Base-by-base conservation (phyloP, 53 echinoderm and acorn worm species). In the Paelopatides confundens region DNA sequence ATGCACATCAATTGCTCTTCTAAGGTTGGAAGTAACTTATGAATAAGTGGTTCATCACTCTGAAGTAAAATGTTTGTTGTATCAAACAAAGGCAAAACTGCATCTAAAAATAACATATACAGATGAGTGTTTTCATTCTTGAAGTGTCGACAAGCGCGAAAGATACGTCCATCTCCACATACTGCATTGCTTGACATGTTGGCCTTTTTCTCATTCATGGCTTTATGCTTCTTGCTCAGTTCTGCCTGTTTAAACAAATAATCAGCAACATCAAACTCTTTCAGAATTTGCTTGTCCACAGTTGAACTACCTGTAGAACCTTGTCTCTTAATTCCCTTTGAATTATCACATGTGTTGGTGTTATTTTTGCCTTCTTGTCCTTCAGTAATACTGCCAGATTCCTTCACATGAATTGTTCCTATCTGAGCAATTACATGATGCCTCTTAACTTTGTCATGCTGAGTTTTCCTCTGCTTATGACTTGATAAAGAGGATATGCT, bases 31-130 rank as follows among this genome's bases (percentile, higher is more conserved):
- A 37, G 74, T 77, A 86, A 63, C 63, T 78, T 64, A 69, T 86
- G 82, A 32, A 90, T 86, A 52, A 77, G 66, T 68, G 86, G 90
- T 51, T 76, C 82, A 69, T 91, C 87, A 38, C 67, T 91, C 17
- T 53, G 53, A 15, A 53, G 53, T 53, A 53, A 21, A 18, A 53
- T 53, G 17, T 53, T 53, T 53, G 53, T 53, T 21, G 8, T 53
- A 15, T 53, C 53, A 53, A 53, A 53, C 53, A 53, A 53, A 12
- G 53, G 53, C 53, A 53, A 53, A 53, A 53, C 53, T 12, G 53
- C 71, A 71, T 71, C 71, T n/a, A 71, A 21, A 21, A 71, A 71
- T 10, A 36, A 12, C 35, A 69, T 71, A 38, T 71, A 23, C 37
- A 71, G 27, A 21, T 39, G 15, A 24, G 39, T 71, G 38, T 38